phyloP scores from a whole-genome alignment of 1,140 invertebrate genomes.

The Zaprionus ornatus region DNA sequence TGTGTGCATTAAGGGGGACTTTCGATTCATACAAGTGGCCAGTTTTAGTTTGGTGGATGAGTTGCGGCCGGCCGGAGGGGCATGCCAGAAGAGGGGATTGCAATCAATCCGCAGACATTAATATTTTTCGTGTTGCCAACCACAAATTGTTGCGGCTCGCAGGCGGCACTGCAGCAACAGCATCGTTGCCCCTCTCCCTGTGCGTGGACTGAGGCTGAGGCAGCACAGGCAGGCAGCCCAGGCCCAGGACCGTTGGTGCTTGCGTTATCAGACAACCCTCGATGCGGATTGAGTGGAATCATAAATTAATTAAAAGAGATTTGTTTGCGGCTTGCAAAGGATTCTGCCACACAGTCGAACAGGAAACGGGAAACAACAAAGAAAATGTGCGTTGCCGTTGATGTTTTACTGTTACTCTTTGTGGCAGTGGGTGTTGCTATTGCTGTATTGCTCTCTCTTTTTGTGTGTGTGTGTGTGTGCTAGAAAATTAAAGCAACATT shows the following conservation, averaged over 20 bases:
- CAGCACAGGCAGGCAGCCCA: neutral
- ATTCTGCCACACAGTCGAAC: constrained; percentile 69
- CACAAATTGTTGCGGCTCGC: constrained; percentile 79
- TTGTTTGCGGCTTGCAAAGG: constrained; percentile 82
- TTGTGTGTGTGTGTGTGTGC: constrained; percentile 40
- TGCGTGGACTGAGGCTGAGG: too few relatives aligned
- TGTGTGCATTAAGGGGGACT: neutral
- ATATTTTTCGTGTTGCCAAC: constrained; percentile 81
- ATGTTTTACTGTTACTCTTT: constrained; percentile 24
- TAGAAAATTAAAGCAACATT: constrained; percentile 81
- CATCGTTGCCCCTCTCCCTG: neutral
- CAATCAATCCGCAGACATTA: constrained; percentile 82
- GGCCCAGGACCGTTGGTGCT: neutral
- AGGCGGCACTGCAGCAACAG: constrained; percentile 19
- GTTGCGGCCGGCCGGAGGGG: neutral
- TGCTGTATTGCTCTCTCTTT: neutral
- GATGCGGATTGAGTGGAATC: constrained; percentile 82
- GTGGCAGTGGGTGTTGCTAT: neutral
- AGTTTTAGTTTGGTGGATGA: constrained; percentile 42
- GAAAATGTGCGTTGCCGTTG: constrained; percentile 67
- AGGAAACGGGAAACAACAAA: constrained; percentile 58
- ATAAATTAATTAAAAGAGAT: constrained; percentile 84
- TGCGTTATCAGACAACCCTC: constrained; percentile 65
- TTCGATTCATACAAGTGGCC: constrained; percentile 70
- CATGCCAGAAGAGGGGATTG: constrained; percentile 18